These are phyloP conservation scores for Panopea generosa DNA, from an alignment of 2,888 invertebrate species.

Conservation along the genomic window DNA sequence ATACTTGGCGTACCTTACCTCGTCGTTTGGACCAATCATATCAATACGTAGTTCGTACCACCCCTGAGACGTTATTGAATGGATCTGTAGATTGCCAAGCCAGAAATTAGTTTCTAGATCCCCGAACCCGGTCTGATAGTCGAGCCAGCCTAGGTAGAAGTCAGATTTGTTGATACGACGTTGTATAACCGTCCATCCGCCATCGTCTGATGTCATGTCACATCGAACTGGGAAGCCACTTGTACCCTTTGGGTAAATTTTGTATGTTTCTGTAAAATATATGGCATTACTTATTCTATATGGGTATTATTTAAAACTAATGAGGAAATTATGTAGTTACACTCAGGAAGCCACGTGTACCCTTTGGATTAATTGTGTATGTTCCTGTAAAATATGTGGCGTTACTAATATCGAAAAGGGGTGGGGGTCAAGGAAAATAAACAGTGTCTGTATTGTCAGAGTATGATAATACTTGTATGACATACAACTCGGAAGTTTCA, in stretches of 20 bases:
- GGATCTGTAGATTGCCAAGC: slow-evolving; percentile 38
- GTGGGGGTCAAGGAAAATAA: too few species aligned
- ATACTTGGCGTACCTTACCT: slow-evolving; percentile 23
- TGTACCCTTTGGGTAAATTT: slow-evolving; percentile 18
- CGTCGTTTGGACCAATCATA: not conserved
- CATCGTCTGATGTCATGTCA: slow-evolving; percentile 25
- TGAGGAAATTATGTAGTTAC: too few species aligned
- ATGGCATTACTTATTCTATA: too few species aligned
- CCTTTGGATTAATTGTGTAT: not conserved
- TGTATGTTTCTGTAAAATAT: slow-evolving; percentile 25
- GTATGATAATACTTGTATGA: too few species aligned
- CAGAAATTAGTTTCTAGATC: slow-evolving; percentile 29
- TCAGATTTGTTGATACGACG: slow-evolving; percentile 28
- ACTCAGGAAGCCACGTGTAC: too few species aligned
- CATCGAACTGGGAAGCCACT: slow-evolving; percentile 23
- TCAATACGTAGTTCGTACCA: slow-evolving; percentile 37
- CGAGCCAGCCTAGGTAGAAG: slow-evolving; percentile 37
- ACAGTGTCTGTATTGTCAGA: too few species aligned
- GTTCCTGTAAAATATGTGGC: too few species aligned
- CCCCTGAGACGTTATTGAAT: slow-evolving; percentile 18
- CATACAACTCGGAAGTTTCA: too few species aligned
- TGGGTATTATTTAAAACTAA: too few species aligned
- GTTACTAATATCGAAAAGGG: not conserved
- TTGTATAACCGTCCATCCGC: slow-evolving; percentile 47
- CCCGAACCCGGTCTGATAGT: slow-evolving; percentile 36